Base-by-base conservation (phyloP, 2,888 invertebrate species). In the Stenodera caucasica region DNA sequence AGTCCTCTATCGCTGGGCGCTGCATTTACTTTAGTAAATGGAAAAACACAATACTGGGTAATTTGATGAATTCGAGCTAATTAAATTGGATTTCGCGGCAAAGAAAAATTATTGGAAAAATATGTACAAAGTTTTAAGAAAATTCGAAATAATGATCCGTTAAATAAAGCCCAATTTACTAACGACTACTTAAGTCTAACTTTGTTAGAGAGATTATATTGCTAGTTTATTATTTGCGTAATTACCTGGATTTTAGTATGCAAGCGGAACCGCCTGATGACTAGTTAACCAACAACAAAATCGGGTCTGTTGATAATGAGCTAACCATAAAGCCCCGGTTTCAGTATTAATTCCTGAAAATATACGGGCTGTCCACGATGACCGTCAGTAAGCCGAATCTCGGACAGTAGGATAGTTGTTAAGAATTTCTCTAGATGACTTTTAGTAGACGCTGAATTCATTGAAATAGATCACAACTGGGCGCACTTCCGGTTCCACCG, bases 1-100 rank as follows among this genome's bases (percentile, higher is more conserved):
- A 65, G 57, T 65, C 56, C 65, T 61, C 64, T 55, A 64, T 59
- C 60, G 63, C 61, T 65, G 64, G 63, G 61, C 63, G 51, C 51
- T 52, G 40, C 61, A 59, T 57, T 66, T 61, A 66, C 2, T 37
- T 15, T 51, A 50, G 60, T 37, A 37, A 61, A 56, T 53, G 53
- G 56, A 65, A 65, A 65, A 62, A 65, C 62, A 56, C 49, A 51
- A 64, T 60, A 60, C 53, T 54, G 40, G 54, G 14, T 33, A 45
- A 57, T 55, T 62, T 62, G 57, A 64, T 61, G 61, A 64, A 61
- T 62, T 57, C 53, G 1, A 57, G 59, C 54, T 61, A 61, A 64
- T 64, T 61, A 45, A 45, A 45, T 4, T 21, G 12, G n/a, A n/a
- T n/a, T n/a, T n/a, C n/a, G n/a, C n/a, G n/a, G n/a, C n/a, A n/a